Evolutionary conservation across 2,113 vertebrate species (phyloP), one percentile per base, ranked within the genome.

Genomic region (Labeo rohita): DNA sequence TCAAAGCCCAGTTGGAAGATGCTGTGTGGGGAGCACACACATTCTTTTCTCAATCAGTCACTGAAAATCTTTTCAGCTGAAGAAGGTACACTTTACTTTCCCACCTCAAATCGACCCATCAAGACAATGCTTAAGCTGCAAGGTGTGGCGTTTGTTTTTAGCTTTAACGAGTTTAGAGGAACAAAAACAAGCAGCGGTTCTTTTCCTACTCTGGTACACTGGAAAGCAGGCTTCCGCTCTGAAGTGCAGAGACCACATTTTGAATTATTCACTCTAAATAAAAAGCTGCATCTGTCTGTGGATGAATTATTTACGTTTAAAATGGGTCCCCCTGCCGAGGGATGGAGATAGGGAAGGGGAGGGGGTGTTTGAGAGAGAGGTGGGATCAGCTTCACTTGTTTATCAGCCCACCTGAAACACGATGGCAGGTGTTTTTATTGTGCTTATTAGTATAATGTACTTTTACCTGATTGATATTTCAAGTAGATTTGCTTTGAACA

Each of bases 191-290:
- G 49, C 36, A 8, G 2, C 0, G 34, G 52, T 39, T 72, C 28
- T 50, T 73, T 16, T 43, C 36, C 9, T 50, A 63, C 47, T 34
- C 13, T 84, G 28, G 73, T 86, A 50, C 59, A 45, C 21, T 39
- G n/a, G 21, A 18, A 65, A 72, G 52, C 5, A 36, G 74, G 28
- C n/a, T 54, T 70, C 47, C 74, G 90, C 87, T 87, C 87, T 90
- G 23, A 73, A 54, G 56, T 82, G 52, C 50, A 70, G 77, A 75
- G 18, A 76, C 84, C 47, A 74, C 45, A n/a, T 59, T 80, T 85
- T 95, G 54, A 94, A 94, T 95, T 93, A 95, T 95, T 95, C 91
- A 94, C 88, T 85, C 77, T 11, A 73, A 89, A 93, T 94, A 93
- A 95, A 94, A 95, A 92, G 93, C 92, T 85, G 84, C 92, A 92